Base-by-base conservation (phyloP, 2,888 invertebrate species). In the Clusia tigrina region DNA sequence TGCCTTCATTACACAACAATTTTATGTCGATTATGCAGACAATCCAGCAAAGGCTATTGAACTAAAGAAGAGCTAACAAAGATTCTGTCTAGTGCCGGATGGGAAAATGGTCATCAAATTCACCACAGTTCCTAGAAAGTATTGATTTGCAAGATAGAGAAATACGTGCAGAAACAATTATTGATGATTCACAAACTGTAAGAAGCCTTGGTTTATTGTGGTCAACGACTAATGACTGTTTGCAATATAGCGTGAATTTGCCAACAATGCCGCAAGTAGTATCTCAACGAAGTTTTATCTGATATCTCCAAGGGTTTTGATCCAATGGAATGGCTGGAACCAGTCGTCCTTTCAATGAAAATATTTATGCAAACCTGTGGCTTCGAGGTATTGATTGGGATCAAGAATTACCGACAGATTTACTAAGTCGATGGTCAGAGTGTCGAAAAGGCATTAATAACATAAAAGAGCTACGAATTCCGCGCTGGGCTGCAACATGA, bases 141-240 rank as follows among this genome's bases (percentile, higher is more conserved):
- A 51, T 58, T 12, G 10, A 58, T 2, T 1, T 32, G 3, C 48
- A 51, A 18, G 58, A 58, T 20, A 54, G 55, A 22, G 55, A 55
- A 52, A n/a, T 1, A 1, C 55, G 24, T 9, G 42, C 51, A 56
- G 56, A 61, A 37, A 56, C 61, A 6, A 56, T 52, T 15, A 23
- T 56, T 12, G 56, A 52, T 17, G 22, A 56, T 15, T 56, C 61
- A 2, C 23, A 42, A 2, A 56, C 56, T 18, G 18, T 60, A 12
- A 64, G 58, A 58, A 64, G 54, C 1, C 51, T 64, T 23, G 64
- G 58, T 1, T n/a, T 64, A 17, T 26, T 48, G 17, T 64, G 61
- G 52, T 24, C 54, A 12, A 54, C 58, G 2, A 24, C 1, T 1
- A n/a, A 3, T 6, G 61, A 61, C 17, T 38, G 32, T n/a, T 65